Evolutionary conservation across 1,140 invertebrate species (phyloP), one percentile per base, ranked within the genome.

Genomic region (Zaprionus ornatus): DNA sequence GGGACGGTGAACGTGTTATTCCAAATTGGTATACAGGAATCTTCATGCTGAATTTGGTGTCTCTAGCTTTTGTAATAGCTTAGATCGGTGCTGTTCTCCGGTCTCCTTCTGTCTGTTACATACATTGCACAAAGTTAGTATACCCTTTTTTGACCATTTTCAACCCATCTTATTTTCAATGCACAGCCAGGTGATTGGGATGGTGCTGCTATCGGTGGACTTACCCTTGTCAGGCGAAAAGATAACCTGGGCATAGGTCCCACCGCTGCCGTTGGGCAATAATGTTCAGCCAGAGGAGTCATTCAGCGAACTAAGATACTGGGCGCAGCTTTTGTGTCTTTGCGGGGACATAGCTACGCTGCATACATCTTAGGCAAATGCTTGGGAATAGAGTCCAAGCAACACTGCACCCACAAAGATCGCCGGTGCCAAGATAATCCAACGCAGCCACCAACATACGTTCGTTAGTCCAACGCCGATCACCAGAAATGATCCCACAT

Each of bases 381-480:
- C 76, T 93, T 94, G 5, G 95, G 95, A 78, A 95, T n/a, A 95
- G 29, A 95, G 84, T 0, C 94, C 93, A 55, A 95, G 83, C 25
- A 95, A 48, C 21, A 93, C 91, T 4, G 94, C 94, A 3, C 93
- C 91, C 29, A 95, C 71, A 25, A 95, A 93, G 17, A 95, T 93
- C 0, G 94, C 60, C 2, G 92, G 82, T 0, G 94, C 94, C 32
- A 95, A 88, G 17, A 95, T 86, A 1, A 95, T 91, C 95, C 93
- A 96, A 50, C 95, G 96, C 72, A 93, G 79, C 92, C 93, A 93
- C 93, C 93, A 93, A 12, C 87, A 85, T 6, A 91, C 68, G 40
- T 78, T 48, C 4, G 80, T 82, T 2, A 66, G 25, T 0, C 90
- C 80, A 1, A 93, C 91, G 9, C 79, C 82, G 10, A 93, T 64